Evolutionary conservation across 2,797 vertebrate species (phyloP).

Genomic region (Acanthurus tractus): DNA sequence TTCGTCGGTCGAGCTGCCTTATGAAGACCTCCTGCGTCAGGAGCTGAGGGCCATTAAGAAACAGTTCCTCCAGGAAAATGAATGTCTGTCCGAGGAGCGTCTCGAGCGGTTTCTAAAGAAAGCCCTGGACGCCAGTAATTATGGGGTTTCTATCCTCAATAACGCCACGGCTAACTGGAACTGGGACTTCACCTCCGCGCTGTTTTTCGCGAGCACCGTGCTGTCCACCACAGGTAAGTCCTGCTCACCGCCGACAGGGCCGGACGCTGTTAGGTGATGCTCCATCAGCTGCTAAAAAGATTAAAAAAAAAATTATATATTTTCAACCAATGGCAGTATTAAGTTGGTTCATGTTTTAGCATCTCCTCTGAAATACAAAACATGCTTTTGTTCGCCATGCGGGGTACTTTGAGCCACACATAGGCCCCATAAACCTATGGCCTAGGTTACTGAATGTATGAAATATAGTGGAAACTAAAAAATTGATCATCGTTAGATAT

Average conservation of each 20-base stretch:
- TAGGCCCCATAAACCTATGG: conserved; percentile 4
- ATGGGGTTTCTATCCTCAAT: conserved; percentile 95
- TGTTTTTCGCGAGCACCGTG: conserved; percentile 97
- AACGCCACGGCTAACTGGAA: conserved; percentile 95
- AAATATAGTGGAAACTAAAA: background rate
- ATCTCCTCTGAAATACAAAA: background rate
- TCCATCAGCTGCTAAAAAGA: conserved; percentile 17
- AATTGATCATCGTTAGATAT: background rate
- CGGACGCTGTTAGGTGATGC: conserved; percentile 19
- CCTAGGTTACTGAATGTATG: background rate
- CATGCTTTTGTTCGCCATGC: background rate
- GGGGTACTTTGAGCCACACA: background rate
- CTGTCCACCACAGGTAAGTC: conserved; percentile 95
- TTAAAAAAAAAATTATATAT: fast-evolving
- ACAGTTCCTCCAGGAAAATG: conserved; percentile 91
- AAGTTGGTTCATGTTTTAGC: background rate
- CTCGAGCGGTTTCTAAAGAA: conserved; percentile 91
- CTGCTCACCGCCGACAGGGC: background rate
- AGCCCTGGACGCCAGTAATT: conserved; percentile 95
- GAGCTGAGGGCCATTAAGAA: conserved; percentile 90
- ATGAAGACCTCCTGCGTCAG: conserved; percentile 93
- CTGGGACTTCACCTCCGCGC: conserved; percentile 97
- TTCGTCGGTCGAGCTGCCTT: conserved; percentile 94
- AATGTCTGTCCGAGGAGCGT: conserved; percentile 91
- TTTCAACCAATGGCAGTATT: too few species aligned